Base-by-base conservation (phyloP, 2,113 vertebrate species). In the Limnothrissa miodon region DNA sequence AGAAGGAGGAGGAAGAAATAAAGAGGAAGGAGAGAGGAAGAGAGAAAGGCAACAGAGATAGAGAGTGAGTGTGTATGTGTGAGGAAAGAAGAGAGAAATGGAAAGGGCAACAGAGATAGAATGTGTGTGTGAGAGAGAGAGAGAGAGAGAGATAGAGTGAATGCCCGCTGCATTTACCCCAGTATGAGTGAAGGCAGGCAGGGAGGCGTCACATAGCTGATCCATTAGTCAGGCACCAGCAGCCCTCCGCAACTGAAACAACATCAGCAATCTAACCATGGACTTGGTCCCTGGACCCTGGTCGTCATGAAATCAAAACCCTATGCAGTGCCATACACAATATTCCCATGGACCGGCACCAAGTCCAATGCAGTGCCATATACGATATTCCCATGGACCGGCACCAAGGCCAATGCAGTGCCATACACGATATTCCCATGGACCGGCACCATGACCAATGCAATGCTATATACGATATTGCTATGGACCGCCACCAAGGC, bases 21-120 rank as follows among this genome's bases (percentile, higher is more conserved):
- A n/a, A n/a, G n/a, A n/a, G n/a, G n/a, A n/a, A n/a, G n/a, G n/a
- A 17, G 44, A 81, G 48, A 29, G 39, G 80, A 25, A 70, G 39
- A 80, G 36, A 66, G n/a, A 19, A 78, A 21, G 66, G 21, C 15
- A n/a, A 79, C 39, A 79, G 79, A 83, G 79, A 45, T 70, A 84
- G 13, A 81, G 25, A 66, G 83, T 42, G 42, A 4, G 42, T 42
- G 42, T 42, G 21, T n/a, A n/a, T n/a, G n/a, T n/a, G n/a, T n/a
- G n/a, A n/a, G n/a, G n/a, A n/a, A n/a, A n/a, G n/a, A n/a, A 17
- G 44, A 81, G 48, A 29, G 39, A 84, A 25, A 70, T 39, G 70
- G 36, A 66, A 19, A 78, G 33, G 66, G 21, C 15, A n/a, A 79
- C 39, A 79, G 79, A 83, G 79, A 45, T 70, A 84, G 13, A 81